Evolutionary conservation across 92 coral and sea anemone genomes (phyloP).

Genomic region (Epizoanthus fatuus): DNA sequence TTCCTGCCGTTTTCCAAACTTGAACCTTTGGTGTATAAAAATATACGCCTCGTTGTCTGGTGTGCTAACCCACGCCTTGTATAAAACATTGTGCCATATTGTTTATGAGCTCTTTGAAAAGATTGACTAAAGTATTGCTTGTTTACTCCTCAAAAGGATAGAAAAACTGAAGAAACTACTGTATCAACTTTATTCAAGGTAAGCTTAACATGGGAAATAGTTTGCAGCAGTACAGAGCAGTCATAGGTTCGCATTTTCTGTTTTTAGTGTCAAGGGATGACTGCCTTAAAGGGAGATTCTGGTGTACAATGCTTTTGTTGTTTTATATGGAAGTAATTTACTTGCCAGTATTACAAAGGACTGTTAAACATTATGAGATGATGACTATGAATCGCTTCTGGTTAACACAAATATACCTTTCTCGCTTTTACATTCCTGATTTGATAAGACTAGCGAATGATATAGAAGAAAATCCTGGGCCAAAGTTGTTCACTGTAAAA

Average conservation of each 20-base stretch:
- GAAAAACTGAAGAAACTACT: too few relatives aligned
- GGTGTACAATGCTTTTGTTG: conserved; percentile 14
- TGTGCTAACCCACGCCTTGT: too few relatives aligned
- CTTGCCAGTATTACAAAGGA: neutral
- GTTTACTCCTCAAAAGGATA: too few relatives aligned
- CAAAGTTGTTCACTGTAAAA: neutral
- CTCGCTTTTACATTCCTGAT: conserved; percentile 6
- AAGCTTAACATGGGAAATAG: neutral
- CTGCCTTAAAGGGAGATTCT: conserved; percentile 11
- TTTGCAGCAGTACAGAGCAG: conserved; percentile 1
- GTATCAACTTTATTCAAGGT: too few relatives aligned
- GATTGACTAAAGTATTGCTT: too few relatives aligned
- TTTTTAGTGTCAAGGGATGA: neutral
- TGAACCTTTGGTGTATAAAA: too few relatives aligned
- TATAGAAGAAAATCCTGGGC: conserved; percentile 21
- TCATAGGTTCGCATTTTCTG: neutral
- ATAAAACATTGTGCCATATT: too few relatives aligned
- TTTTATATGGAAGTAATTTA: conserved; percentile 6
- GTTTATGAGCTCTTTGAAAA: too few relatives aligned
- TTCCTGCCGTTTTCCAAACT: too few relatives aligned
- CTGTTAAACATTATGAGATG: neutral
- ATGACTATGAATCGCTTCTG: conserved; percentile 3
- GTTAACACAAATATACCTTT: conserved; percentile 5
- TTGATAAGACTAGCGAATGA: conserved; percentile 24
- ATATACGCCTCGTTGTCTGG: too few relatives aligned